Percentiles rank a stretch among this genome's conserved stretches.
Evolutionary conservation across 2,113 vertebrate genomes (phyloP).

Genomic region (Lynx canadensis): DNA sequence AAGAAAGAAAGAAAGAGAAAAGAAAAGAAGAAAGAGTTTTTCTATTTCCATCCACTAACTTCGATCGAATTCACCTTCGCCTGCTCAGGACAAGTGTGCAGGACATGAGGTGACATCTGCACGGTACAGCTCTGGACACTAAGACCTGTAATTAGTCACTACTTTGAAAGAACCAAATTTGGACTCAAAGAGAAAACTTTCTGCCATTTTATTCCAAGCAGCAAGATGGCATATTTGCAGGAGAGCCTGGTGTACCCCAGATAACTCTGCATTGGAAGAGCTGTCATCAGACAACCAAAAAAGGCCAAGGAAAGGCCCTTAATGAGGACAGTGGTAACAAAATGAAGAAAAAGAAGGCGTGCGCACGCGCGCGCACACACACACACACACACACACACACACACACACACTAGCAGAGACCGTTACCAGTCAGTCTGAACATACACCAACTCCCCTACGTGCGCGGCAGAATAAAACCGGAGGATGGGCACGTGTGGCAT

Average conservation of each 20-base stretch:
- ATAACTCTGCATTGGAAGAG: background rate
- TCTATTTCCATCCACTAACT: background rate
- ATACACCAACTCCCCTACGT: background rate
- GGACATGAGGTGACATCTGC: fast-evolving
- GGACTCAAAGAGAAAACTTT: background rate
- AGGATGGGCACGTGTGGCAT: background rate
- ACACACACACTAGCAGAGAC: background rate
- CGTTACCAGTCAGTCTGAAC: background rate
- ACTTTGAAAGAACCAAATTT: background rate
- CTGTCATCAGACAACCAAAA: background rate
- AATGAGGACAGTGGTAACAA: background rate
- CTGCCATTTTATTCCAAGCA: background rate
- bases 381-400: background rate
- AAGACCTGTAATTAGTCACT: background rate
- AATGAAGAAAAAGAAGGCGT: background rate
- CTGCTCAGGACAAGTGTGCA: background rate
- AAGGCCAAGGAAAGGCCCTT: background rate
- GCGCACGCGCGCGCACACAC: background rate
- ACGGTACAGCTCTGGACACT: background rate
- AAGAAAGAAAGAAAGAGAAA: no score
- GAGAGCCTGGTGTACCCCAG: background rate
- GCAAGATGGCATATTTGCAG: background rate
- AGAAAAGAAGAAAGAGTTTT: background rate
- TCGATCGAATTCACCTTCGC: background rate
- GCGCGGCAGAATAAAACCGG: background rate